Evolutionary conservation across 2,888 invertebrate genomes (phyloP).

Genomic region (Mactromeris polynyma): DNA sequence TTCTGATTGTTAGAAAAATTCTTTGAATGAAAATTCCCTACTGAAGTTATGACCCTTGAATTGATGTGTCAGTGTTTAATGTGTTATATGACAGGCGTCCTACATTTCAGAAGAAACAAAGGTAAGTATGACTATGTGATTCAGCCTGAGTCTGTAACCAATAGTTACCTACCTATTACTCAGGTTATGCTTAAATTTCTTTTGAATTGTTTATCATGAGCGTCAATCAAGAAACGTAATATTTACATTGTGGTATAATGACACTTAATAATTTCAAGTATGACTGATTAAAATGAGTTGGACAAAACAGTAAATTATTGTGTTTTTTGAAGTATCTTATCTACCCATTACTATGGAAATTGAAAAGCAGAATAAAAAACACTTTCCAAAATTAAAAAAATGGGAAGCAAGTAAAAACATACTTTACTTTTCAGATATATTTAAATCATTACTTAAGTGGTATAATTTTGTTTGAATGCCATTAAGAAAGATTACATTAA

Average conservation of each 20-base stretch:
- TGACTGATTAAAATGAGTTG: background rate
- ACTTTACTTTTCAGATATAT: background rate
- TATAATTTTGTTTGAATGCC: background rate
- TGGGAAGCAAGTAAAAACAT: background rate
- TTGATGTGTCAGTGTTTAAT: background rate
- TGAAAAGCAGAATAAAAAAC: background rate
- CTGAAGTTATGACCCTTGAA: background rate
- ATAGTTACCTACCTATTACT: no score
- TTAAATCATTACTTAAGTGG: background rate
- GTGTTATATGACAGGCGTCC: no score
- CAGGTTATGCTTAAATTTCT: no score
- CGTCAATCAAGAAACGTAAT: background rate
- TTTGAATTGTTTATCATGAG: no score
- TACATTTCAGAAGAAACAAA: no score
- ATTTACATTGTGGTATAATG: background rate
- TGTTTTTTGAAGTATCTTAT: background rate
- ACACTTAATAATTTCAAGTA: background rate
- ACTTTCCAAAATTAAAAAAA: background rate
- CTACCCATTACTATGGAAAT: background rate
- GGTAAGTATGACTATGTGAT: no score
- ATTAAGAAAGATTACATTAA: background rate
- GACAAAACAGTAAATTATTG: background rate
- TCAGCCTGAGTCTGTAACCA: no score
- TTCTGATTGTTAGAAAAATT: no score
- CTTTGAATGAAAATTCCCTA: background rate